These are phyloP conservation scores for Onychomys leucogaster DNA, from an alignment of 2,797 vertebrate genomes.

Conservation along the genomic window DNA sequence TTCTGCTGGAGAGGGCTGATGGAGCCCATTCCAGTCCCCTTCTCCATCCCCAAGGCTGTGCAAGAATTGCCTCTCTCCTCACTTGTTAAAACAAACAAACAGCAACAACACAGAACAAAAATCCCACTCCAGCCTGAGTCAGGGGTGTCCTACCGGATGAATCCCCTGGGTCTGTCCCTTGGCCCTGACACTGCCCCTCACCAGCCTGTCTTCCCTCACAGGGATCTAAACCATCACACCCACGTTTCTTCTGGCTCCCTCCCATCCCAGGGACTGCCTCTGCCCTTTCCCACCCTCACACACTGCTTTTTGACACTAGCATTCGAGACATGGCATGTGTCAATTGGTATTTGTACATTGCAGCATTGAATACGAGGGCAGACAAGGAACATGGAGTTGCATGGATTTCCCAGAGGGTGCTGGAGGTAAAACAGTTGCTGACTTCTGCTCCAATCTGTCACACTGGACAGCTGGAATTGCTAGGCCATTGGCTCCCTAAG, in stretches of 20 bases:
- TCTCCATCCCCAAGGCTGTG: background rate
- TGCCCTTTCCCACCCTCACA: background rate
- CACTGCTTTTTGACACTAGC: background rate
- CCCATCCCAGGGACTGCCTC: slow-evolving; percentile 19
- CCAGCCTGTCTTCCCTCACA: background rate
- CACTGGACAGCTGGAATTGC: slow-evolving; percentile 47
- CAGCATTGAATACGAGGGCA: slow-evolving; percentile 55
- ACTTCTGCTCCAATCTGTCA: slow-evolving; percentile 67
- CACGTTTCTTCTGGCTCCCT: slow-evolving; percentile 39
- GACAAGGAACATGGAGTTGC: background rate
- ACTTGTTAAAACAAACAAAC: background rate
- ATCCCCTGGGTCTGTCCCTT: background rate
- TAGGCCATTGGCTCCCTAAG: background rate
- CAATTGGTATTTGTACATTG: slow-evolving; percentile 57
- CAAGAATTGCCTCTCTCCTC: background rate
- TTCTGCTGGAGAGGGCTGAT: background rate
- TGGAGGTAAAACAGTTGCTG: slow-evolving; percentile 61
- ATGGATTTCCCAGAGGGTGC: slow-evolving; percentile 70
- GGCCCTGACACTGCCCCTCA: background rate
- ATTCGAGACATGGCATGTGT: slow-evolving; percentile 30
- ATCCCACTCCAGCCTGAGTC: background rate
- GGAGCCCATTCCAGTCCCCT: background rate
- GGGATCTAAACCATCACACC: background rate
- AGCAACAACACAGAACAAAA: background rate
- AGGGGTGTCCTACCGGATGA: background rate